A percentile compares a stretch with the other conserved stretches of the same genome.
Conservation (phyloP, 2,797 vertebrate genomes). For the Sebastes umbrosus region DNA sequence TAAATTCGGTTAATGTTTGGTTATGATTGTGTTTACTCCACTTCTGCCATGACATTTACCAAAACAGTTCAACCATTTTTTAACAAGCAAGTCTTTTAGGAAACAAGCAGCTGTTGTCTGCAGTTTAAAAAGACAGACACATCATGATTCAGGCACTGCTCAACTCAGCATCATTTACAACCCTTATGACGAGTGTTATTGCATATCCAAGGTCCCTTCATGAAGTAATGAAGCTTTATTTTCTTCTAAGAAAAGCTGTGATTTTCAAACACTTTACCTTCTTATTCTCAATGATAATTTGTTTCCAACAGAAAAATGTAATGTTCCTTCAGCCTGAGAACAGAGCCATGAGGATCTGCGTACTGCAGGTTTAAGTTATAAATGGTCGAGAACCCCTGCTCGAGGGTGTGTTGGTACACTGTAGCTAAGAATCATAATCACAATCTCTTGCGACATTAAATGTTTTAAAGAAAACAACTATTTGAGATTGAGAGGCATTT, state of each 20-base stretch:
- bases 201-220: neutral
- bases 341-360: too few species aligned
- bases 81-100: neutral
- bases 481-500: neutral
- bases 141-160: slow-evolving; percentile 2
- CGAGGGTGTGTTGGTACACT: neutral
- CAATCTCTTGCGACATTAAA: neutral
- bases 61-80: neutral
- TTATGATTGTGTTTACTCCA: neutral
- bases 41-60: neutral
- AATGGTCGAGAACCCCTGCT: too few species aligned
- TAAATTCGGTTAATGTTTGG: neutral
- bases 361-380: too few species aligned
- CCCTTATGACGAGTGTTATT: slow-evolving; percentile 4
- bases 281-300: neutral
- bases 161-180: slow-evolving; percentile 8
- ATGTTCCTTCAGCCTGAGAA: neutral
- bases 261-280: neutral
- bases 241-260: neutral
- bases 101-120: slow-evolving; percentile 23
- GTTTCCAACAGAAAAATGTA: neutral
- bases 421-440: neutral
- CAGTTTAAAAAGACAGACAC: neutral
- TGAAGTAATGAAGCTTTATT: neutral
- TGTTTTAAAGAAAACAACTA: neutral